phyloP scores from a whole-genome alignment of 2,797 vertebrate species.

The Mionectes olivaceus region DNA sequence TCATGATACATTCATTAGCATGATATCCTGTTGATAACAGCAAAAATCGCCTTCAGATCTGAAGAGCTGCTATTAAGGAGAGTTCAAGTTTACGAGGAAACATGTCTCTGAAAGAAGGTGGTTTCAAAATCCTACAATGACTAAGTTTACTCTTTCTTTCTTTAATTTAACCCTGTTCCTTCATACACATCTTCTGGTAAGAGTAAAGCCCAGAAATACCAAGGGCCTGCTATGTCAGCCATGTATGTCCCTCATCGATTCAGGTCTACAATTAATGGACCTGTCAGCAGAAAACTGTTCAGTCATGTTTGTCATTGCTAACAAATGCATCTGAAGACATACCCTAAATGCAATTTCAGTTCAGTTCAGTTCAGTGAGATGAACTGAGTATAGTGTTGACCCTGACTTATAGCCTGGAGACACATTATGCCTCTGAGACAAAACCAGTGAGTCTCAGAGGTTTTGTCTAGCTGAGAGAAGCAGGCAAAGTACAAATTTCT shows the following conservation, averaged over 20 bases:
- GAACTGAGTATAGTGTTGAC: neutral
- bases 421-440: too few relatives aligned
- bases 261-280: neutral
- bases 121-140: neutral
- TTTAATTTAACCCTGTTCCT: neutral
- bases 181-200: neutral
- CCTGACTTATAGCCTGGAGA: neutral
- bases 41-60: neutral
- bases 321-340: neutral
- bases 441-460: neutral
- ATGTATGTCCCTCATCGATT: neutral
- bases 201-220: neutral
- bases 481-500: neutral
- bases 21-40: constrained; percentile 27
- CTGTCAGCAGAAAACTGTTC: neutral
- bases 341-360: neutral
- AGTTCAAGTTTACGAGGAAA: constrained; percentile 27
- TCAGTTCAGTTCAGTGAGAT: neutral
- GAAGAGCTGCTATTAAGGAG: neutral
- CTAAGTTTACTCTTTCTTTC: neutral
- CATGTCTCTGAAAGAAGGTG: neutral
- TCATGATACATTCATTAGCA: neutral
- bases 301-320: neutral
- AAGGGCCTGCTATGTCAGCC: neutral
- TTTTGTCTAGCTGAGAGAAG: neutral